phyloP scores from a whole-genome alignment of 2,888 invertebrate species.

The Nemapogon koenigi region DNA sequence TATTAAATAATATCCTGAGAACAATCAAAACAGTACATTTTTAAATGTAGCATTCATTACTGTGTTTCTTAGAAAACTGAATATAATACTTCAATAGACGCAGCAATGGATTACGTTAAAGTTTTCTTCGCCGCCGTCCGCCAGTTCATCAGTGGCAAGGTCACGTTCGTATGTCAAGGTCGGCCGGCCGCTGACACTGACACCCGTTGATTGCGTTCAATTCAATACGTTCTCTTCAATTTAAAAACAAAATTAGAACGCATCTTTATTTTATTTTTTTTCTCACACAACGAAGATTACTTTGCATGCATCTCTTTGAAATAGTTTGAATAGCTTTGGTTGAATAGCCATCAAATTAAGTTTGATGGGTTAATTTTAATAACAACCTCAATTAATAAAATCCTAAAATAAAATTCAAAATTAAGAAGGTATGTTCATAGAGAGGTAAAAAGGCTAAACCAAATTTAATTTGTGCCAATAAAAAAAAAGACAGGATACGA shows the following conservation, averaged over 20 bases:
- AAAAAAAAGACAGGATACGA: too few species aligned
- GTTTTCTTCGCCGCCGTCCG: background rate
- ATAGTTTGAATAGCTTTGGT: too few species aligned
- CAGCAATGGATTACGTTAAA: background rate
- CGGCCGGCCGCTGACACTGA: slow-evolving; percentile 12
- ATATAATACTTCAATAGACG: background rate
- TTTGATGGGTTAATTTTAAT: too few species aligned
- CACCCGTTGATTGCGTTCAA: slow-evolving; percentile 5
- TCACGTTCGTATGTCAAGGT: slow-evolving; percentile 8
- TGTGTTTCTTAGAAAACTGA: background rate
- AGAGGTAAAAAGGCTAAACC: too few species aligned
- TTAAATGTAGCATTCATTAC: background rate
- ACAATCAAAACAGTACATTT: too few species aligned
- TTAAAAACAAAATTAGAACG: slow-evolving; percentile 6
- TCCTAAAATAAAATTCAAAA: too few species aligned
- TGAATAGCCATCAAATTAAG: too few species aligned
- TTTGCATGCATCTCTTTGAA: too few species aligned
- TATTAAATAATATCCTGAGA: too few species aligned
- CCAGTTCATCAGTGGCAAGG: background rate
- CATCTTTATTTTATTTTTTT: slow-evolving; percentile 6
- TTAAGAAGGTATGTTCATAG: too few species aligned
- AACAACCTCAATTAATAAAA: too few species aligned
- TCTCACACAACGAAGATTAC: background rate
- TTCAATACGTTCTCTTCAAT: slow-evolving; percentile 1
- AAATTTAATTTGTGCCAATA: too few species aligned